Evolutionary conservation across 2,113 vertebrate genomes (phyloP), one percentile per base, ranked within the genome.

Genomic region (Rousettus leschenaultii): DNA sequence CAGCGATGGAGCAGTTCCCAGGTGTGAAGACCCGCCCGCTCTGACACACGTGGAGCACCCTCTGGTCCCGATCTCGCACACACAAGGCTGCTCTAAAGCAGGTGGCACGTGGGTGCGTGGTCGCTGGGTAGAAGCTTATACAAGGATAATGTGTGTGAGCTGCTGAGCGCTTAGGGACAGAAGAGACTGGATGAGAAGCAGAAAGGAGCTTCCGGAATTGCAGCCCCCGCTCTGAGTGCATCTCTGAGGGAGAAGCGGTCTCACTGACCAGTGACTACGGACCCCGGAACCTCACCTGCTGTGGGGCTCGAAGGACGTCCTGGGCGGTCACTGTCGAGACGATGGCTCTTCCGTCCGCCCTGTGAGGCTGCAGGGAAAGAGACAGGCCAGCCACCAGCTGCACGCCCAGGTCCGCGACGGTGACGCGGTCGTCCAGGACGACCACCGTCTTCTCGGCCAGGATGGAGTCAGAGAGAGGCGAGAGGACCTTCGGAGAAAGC

Each of bases 381-480:
- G 99, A 99, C 91, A 99, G 80, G 78, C 99, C 99, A 0, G 99
- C 98, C 35, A 99, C 99, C 33, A 99, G 98, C 93, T 99, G 99
- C 9, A 99, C 98, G 0, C 99, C 99, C 40, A 99, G 98, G 73
- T 99, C 99, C 3, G 98, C 98, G 51, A 99, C 99, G 95, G 99
- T 99, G 96, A 99, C 99, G 19, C 99, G 98, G 96, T 99, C 99
- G 66, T 99, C 99, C 95, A 99, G 97, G 35, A 99, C 99, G 0
- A 99, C 99, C 94, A 99, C 99, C 0, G 99, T 99, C 98, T 99
- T 99, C 98, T 99, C 99, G 13, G 99, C 99, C 98, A 99, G 97
- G 96, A 99, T 99, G 63, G 99, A 99, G 97, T 99, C 99, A 0
- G 99, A 99, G 63, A 99, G 98, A 1, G 99, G 99, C 0, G 99